Evolutionary conservation across 2,888 invertebrate species (phyloP), one percentile per base, ranked within the genome.

Genomic region (Caenorhabditis sp.): DNA sequence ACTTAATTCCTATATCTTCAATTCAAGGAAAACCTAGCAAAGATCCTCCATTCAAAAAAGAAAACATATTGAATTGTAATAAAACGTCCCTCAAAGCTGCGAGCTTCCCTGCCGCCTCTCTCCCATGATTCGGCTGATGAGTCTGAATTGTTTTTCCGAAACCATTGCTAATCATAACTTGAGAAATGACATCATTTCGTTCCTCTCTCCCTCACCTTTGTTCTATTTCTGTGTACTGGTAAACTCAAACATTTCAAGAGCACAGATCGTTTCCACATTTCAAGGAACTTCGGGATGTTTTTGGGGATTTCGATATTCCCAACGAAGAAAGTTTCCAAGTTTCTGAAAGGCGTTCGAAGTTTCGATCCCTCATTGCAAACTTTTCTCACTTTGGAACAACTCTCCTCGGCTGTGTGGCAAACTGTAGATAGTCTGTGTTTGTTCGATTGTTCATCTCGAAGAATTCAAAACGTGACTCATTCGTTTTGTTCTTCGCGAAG

Each of bases 21-120:
- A 28, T 1, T 28, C 38, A 10, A 1, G 10, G 16, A 6, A 24
- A 31, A 68, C 68, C 82, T 22, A 85, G 28, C 14, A 84, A 59
- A 22, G 80, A 72, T 28, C 84, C 84, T 22, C 79, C 77, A 19
- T 79, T 74, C 28, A 85, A 66, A 56, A 75, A 82, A 0, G 85
- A 70, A 24, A 63, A 79, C 70, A 82, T 82, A 44, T 59, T 51
- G 51, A 75, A 75, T 24, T 61, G 26, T 14, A 82, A 31, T 5
- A 84, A 38, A 16, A 70, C 14, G 41, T 79, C 61, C 38, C 74
- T 51, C 16, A 85, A 69, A 19, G 79, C 49, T 0, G 69, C 70
- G 12, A 85, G 28, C 26, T 58, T 51, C 24, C 49, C 59, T 2
- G 74, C 38, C 0, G 85, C 70, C 22, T 35, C 61, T 44, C 24